Evolutionary conservation across 2,113 vertebrate species (phyloP).

Genomic region (Caretta caretta): DNA sequence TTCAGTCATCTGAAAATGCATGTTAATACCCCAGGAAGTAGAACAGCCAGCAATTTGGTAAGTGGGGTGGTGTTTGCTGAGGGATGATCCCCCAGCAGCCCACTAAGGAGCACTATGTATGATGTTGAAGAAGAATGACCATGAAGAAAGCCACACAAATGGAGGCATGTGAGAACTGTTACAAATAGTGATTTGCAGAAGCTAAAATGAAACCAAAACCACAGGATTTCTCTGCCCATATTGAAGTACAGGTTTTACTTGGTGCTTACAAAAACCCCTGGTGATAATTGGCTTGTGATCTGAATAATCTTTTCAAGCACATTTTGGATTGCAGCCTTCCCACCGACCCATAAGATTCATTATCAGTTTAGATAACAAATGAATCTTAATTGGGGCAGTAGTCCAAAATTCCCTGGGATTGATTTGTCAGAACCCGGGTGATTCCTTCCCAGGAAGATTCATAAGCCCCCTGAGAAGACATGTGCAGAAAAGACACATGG

Average conservation of each 20-base stretch:
- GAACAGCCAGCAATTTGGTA: background rate
- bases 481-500: background rate
- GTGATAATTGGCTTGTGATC: background rate
- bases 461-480: background rate
- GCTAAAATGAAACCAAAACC: background rate
- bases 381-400: fast-evolving
- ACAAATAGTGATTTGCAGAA: background rate
- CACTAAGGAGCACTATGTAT: background rate
- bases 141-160: background rate
- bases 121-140: background rate
- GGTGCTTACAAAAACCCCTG: background rate
- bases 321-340: background rate
- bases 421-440: too few relatives aligned
- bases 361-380: background rate
- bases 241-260: background rate
- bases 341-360: background rate
- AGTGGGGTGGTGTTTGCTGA: background rate
- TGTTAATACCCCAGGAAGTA: background rate
- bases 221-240: background rate
- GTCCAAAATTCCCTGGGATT: background rate
- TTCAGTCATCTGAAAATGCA: background rate
- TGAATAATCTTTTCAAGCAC: background rate
- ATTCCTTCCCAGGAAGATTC: background rate
- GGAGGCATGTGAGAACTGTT: fast-evolving
- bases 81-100: background rate